Base-by-base conservation (phyloP, 2,888 invertebrate genomes). In the Tenthredo scrophulariae region DNA sequence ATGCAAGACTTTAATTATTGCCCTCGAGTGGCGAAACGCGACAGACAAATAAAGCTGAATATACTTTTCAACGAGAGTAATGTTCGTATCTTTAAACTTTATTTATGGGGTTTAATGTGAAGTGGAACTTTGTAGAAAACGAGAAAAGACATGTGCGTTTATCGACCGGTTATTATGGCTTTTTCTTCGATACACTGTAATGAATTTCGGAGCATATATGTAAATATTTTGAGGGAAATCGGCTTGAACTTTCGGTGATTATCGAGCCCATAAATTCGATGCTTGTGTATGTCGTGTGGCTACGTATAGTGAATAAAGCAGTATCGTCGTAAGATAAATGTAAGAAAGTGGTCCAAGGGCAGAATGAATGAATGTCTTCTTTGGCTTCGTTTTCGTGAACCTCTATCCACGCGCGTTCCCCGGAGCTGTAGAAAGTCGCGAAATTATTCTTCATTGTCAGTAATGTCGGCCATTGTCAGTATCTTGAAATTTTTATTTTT, bases 271-370 rank as follows among this genome's bases (percentile, higher is more conserved):
- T 74, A 26, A 74, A 43, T 40, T 74, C 43, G 5, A 10, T 43
- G 33, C 74, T 9, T 18, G 70, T 70, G n/a, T 18, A 70, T n/a
- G 70, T 70, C 62, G 67, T 18, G 5, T n/a, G 1, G 58, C 43
- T 29, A 50, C 37, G 10, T 43, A n/a, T 43, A n/a, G 40, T 22
- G 72, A 74, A 43, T 74, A 43, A 74, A 43, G 13, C 22, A 43
- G 40, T 43, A 74, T 43, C n/a, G 72, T 74, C 43, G 62, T 80
- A 13, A 37, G 62, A 62, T 62, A 40, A 80, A 29, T 62, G 37
- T 40, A 83, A 65, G 83, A 83, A 83, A 83, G 83, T 83, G 67
- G 83, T 83, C 70, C 83, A 83, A 83, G 83, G 70, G 65, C 70
- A 83, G 13, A 83, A 46, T 29, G 65, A 83, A 83, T 22, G 83